Evolutionary conservation across 2,888 invertebrate species (phyloP), one percentile per base, ranked within the genome.

Genomic region (Lepeophtheirus nordmannii): DNA sequence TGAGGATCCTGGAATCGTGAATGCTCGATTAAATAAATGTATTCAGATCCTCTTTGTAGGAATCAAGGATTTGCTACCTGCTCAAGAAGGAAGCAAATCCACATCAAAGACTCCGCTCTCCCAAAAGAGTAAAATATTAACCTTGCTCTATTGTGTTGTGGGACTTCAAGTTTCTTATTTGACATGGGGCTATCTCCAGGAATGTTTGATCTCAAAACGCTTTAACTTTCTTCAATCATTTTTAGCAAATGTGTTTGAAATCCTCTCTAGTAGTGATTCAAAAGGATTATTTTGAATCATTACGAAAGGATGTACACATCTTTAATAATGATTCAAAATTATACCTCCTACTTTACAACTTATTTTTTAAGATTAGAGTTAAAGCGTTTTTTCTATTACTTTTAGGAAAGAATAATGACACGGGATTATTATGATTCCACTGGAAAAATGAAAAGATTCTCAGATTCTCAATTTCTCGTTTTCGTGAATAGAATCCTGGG

Each of bases 161-260:
- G 94, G 96, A 0, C 80, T 97, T 11, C 91, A 93, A 82, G 80
- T 83, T 8, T 86, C 92, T 53, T 96, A 94, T 74, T 80, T 96
- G 37, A 87, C 90, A 67, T 97, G 96, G 96, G 97, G 97, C 9
- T 81, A 96, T 68, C 79, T 98, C 68, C 97, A 98, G 77, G 98
- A 98, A 78, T 58, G 30, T 30, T 30, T 30, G 2, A 30, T 30
- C 30, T 30, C 30, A 5, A 30, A 30, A 30, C 7, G 30, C 30
- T 30, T 30, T 30, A 30, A 30, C 30, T 30, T 7, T 30, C 7
- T 30, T 30, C 7, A 30, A 7, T 30, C 30, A 5, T 30, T 30
- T 30, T 30, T 30, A n/a, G n/a, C n/a, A n/a, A n/a, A n/a, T n/a
- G n/a, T n/a, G n/a, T n/a, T n/a, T n/a, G n/a, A n/a, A n/a, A n/a